Conservation (phyloP, 2,113 vertebrate genomes). For the Chaetops frenatus region DNA sequence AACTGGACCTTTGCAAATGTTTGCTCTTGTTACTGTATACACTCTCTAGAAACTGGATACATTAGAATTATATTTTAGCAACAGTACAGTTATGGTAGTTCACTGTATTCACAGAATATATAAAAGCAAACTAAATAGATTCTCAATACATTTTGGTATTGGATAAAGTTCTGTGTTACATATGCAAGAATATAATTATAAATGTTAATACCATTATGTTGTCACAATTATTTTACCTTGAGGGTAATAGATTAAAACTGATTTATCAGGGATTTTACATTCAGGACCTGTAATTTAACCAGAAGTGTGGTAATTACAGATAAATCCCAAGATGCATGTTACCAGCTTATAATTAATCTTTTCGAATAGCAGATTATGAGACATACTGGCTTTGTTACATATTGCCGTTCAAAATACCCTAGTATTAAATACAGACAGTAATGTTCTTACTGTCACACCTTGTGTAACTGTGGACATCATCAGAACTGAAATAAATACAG, state of each 20-base stretch:
- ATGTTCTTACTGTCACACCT: background rate
- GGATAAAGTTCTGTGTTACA: background rate
- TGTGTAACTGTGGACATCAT: background rate
- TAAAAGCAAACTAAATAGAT: background rate
- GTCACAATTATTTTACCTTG: background rate
- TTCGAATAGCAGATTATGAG: too few species aligned
- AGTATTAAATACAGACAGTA: background rate
- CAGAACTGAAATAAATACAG: background rate
- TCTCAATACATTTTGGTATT: background rate
- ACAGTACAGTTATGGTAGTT: background rate
- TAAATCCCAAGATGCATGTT: background rate
- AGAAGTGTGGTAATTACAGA: background rate
- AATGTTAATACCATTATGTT: background rate
- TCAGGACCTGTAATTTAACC: too few species aligned
- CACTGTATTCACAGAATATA: background rate
- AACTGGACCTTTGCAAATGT: background rate
- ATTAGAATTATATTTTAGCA: background rate
- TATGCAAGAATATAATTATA: background rate
- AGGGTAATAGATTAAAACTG: background rate
- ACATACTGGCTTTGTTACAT: background rate
- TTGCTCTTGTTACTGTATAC: background rate
- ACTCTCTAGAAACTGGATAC: background rate
- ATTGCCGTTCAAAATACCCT: background rate
- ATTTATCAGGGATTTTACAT: background rate
- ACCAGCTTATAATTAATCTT: background rate